Base-by-base conservation (phyloP, 2,113 vertebrate species). In the Lipophrys pholis region DNA sequence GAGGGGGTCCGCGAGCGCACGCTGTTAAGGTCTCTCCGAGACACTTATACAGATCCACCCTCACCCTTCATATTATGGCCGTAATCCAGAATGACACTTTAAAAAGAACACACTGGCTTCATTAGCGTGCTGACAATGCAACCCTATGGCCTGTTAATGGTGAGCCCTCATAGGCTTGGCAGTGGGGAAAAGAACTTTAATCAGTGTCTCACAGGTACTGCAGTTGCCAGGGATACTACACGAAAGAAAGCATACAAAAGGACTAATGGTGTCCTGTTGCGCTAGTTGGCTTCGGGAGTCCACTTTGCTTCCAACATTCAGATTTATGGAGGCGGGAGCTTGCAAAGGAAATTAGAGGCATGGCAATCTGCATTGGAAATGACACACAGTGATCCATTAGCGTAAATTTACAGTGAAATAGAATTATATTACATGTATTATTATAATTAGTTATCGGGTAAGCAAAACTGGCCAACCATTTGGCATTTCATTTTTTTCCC, bases 71-170 rank as follows among this genome's bases (percentile, higher is more conserved):
- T 56, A 56, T 63, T 15, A 81, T 82, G 84, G 78, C 76, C 42
- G 63, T 88, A 88, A 87, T 91, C 88, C 87, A 89, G 76, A 82
- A 90, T 62, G 87, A 90, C 84, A 87, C 71, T 88, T 85, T 67
- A 71, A 84, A 89, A 89, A 76, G 58, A 82, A 79, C 80, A 71
- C 77, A 38, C 61, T 65, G 61, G 80, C 86, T 84, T 90, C 82
- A 87, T 90, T 90, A 89, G 83, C 21, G 82, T 52, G 72, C 72
- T 78, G 72, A 84, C 80, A 83, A 80, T 78, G 59, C 73, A 55
- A 57, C 64, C 53, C 78, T 67, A 67, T 71, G 80, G 84, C 81
- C 81, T 60, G 61, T 51, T 88, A 73, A 84, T 78, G 82, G 78
- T 62, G 75, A 79, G 74, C 70, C 66, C 82, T 90, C 84, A 77